phyloP scores from a whole-genome alignment of 2,888 invertebrate species.

The Sesamia inferens region DNA sequence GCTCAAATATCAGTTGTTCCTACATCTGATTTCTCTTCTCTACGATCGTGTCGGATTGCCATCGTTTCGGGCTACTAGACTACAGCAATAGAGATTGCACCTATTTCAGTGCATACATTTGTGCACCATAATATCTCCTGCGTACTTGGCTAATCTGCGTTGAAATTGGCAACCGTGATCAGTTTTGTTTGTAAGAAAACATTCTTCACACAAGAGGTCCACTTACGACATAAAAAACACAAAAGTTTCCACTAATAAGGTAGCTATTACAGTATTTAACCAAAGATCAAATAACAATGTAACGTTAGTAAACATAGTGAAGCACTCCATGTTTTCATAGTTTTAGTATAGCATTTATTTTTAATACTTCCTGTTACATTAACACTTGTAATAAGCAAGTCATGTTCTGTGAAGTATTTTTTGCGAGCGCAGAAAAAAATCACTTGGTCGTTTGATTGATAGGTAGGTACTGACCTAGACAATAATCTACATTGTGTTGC shows the following conservation, averaged over 20 bases:
- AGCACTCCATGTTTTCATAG: background rate
- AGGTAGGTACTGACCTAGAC: conserved; percentile 42
- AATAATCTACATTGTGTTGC: conserved; percentile 15
- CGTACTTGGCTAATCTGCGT: background rate
- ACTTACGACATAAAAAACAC: background rate
- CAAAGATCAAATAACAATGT: background rate
- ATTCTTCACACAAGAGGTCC: no score
- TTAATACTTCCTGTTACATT: conserved; percentile 20
- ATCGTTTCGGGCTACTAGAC: background rate
- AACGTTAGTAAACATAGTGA: background rate
- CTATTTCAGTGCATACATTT: background rate
- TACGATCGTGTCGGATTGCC: background rate
- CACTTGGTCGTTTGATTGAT: background rate
- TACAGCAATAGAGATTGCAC: background rate
- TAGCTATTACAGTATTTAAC: background rate
- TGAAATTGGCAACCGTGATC: background rate
- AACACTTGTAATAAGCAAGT: conserved; percentile 20
- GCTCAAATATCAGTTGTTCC: background rate
- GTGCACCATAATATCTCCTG: background rate
- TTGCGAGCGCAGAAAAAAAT: conserved; percentile 14
- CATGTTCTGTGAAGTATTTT: conserved; percentile 15
- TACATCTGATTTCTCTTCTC: background rate
- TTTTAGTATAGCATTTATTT: conserved; percentile 9
- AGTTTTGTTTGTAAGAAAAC: no score
- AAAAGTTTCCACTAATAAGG: background rate